Conservation (phyloP, 1,140 invertebrate genomes). For the Holcopasites calliopsidis region DNA sequence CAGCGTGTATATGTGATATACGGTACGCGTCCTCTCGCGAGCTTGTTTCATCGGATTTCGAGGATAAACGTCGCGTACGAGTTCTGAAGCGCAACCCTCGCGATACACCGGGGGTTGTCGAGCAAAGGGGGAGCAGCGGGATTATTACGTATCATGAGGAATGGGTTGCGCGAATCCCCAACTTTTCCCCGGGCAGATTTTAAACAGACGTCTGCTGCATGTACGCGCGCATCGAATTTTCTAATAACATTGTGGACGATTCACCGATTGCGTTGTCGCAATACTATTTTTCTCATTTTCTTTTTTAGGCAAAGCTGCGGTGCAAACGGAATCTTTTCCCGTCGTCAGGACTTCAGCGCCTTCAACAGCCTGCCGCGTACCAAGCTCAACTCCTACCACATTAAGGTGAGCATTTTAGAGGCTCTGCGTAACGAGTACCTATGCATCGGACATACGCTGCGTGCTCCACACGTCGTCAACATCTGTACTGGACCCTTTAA, state of each 20-base stretch:
- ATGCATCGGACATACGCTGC: too few species aligned
- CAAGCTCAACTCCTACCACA: conserved; percentile 99
- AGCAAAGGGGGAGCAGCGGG: conserved; percentile 24
- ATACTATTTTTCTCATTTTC: conserved; percentile 49
- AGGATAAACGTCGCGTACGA: conserved; percentile 41
- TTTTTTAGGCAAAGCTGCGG: conserved; percentile 90
- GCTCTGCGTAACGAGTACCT: too few species aligned
- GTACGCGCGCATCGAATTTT: not conserved
- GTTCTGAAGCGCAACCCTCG: conserved; percentile 30
- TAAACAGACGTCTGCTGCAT: conserved; percentile 22
- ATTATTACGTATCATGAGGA: conserved; percentile 49
- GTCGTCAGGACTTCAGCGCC: conserved; percentile 94
- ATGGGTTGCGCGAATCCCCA: not conserved
- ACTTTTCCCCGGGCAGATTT: conserved; percentile 1
- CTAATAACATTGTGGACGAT: too few species aligned
- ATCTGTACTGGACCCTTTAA: conserved; percentile 21
- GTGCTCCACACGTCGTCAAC: too few species aligned
- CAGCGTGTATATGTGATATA: too few species aligned
- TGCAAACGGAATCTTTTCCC: conserved; percentile 93
- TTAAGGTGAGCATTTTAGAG: conserved; percentile 96
- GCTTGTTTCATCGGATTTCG: conserved; percentile 39
- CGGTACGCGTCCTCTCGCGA: not conserved
- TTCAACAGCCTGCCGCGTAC: conserved; percentile 96
- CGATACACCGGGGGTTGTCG: conserved; percentile 35
- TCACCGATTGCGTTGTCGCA: too few species aligned